Base-by-base conservation (phyloP, 2,113 vertebrate species). In the Antigone vipio region DNA sequence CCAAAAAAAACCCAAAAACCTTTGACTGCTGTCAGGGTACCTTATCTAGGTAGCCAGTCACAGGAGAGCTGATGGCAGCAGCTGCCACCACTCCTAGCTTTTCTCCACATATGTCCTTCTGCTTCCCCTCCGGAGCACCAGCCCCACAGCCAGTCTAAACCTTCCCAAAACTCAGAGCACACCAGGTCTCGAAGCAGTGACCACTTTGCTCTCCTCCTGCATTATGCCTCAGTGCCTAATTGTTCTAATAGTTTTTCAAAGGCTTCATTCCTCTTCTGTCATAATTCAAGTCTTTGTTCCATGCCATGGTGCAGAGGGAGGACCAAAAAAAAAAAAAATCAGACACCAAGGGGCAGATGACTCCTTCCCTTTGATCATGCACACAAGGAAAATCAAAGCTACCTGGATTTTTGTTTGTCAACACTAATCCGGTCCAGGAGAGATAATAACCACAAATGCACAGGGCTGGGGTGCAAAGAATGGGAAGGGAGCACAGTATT, bases 381-480 rank as follows among this genome's bases (percentile, higher is more conserved):
- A 62, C 62, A 77, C 35, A 9, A 1, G 9, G 42, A 34, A 47
- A 55, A 55, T 4, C 78, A 94, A 14, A 89, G 26, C 85, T 66
- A 13, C 11, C 3, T 83, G 77, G 34, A 38, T 1, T 59, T 78
- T 38, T 89, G 75, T 95, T 94, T 95, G 89, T 68, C 75, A 90
- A 58, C 92, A 86, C 68, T 52, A 56, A 0, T 8, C 72, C 96
- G 93, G 73, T 69, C 30, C 86, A 60, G 88, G 67, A 0, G 1
- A 97, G 95, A 96, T 96, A 95, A 91, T 80, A 73, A 92, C 63
- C 71, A 83, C 67, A 44, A 94, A 74, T 50, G 50, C 72, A 32
- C 35, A 4, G 50, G 85, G 59, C 62, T 80, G 72, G 68, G 64
- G 50, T 40, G 50, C 63, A 58, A 49, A 60, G 75, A 84, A n/a